phyloP scores from a whole-genome alignment of 2,888 invertebrate species.

The Axea sp. region DNA sequence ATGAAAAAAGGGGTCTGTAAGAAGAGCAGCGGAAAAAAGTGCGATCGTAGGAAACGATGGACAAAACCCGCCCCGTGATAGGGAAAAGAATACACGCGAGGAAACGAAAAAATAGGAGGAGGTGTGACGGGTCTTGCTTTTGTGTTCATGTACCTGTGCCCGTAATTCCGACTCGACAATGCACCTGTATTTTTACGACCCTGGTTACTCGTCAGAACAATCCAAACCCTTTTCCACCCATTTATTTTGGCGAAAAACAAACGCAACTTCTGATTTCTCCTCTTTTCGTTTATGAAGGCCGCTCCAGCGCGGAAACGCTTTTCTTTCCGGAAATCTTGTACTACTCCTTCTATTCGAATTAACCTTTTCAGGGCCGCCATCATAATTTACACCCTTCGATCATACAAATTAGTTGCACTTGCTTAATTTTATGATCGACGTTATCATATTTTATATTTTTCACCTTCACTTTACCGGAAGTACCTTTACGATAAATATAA shows the following conservation, averaged over 20 bases:
- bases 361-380: slow-evolving; percentile 5
- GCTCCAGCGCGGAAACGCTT: too few relatives aligned
- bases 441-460: slow-evolving; percentile 30
- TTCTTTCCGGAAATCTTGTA: too few relatives aligned
- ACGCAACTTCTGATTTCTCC: too few relatives aligned
- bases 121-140: slow-evolving; percentile 32
- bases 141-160: slow-evolving; percentile 26
- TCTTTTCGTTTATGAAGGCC: too few relatives aligned
- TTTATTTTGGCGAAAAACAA: too few relatives aligned
- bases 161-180: slow-evolving; percentile 28
- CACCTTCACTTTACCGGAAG: slow-evolving; percentile 3
- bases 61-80: slow-evolving; percentile 37
- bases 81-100: slow-evolving; percentile 29
- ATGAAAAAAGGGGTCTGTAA: slow-evolving; percentile 18
- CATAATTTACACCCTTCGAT: slow-evolving; percentile 6
- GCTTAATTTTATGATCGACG: slow-evolving; percentile 19
- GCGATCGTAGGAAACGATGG: slow-evolving; percentile 32
- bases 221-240: too few relatives aligned
- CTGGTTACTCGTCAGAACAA: background rate
- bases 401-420: slow-evolving; percentile 32
- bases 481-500: slow-evolving; percentile 12
- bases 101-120: slow-evolving; percentile 28
- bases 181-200: slow-evolving; percentile 36
- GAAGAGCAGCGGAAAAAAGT: slow-evolving; percentile 2
- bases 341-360: too few relatives aligned